Evolutionary conservation across 2,888 invertebrate species (phyloP), one percentile per base, ranked within the genome.

Genomic region (Fabriciana adippe): DNA sequence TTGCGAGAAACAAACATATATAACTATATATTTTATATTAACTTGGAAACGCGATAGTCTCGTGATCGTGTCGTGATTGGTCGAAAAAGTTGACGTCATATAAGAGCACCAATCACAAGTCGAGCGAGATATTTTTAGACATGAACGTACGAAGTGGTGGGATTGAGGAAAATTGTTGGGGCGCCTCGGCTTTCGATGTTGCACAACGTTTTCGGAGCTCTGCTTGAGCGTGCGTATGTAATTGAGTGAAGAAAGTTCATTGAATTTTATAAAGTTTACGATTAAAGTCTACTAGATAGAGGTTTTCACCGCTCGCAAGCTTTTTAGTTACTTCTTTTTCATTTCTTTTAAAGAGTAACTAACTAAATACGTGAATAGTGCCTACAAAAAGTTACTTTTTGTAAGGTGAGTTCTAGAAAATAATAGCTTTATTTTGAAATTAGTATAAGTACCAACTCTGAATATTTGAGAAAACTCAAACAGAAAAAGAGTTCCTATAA

Each of bases 141-240:
- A 75, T 73, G 76, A 81, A 79, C 74, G 76, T 75, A 45, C 21
- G 11, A 8, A 73, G 78, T 88, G 78, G 87, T 60, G 92, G 92
- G 89, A 82, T 81, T 75, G 81, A 85, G 86, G 88, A 90, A 91
- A 90, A 90, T 80, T 75, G 82, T 83, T 72, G 75, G 73, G 77
- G 72, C 70, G 60, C 51, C 45, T 61, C 65, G 77, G 74, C 72
- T 76, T 76, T 77, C 76, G 81, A 76, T 82, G 82, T 92, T 92
- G 89, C 91, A 91, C 92, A 90, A 92, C 75, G 85, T 83, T 91
- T 90, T 86, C 80, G 75, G 76, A 80, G 77, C 77, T 83, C 82
- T 74, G 75, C 67, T 77, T 72, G 79, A 79, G 83, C 77, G 84
- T 83, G 77, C 86, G 89, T 78, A 73, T 74, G 70, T 70, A 55